Evolutionary conservation across 2,113 vertebrate genomes (phyloP), one percentile per base, ranked within the genome.

Genomic region (Salminus brasiliensis): DNA sequence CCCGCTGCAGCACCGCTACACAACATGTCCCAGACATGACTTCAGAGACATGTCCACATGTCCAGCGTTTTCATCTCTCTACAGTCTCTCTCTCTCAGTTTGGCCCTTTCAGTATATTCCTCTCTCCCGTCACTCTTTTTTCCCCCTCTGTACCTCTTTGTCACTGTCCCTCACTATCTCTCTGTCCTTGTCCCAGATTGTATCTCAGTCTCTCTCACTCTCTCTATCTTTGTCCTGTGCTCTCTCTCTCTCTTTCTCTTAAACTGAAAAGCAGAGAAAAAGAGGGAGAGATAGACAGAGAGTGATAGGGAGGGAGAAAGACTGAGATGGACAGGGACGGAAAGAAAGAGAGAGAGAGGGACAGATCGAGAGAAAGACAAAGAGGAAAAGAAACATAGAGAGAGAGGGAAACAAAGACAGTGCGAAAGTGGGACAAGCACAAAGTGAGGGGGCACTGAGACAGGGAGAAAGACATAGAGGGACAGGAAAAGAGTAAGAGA

Each of bases 401-500:
- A 41, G 36, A 41, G 2, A 27, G n/a, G 32, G 39, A 47, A 15
- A 34, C 4, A 49, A 43, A 71, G 5, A 34, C 3, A 71, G 68
- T 23, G 68, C 52, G 15, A 71, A 47, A 21, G 7, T n/a, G 18
- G 30, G 25, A 43, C 47, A 49, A 3, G 16, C 9, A 12, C 9
- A 12, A 49, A 12, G 15, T 13, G 12, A 16, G 18, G 59, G 15
- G 59, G 12, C 27, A 62, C 3, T 11, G 27, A 62, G 59, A 30
- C 27, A 30, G 59, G 1, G 25, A 27, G 8, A 27, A 15, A 4
- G 25, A 27, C 4, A 30, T 25, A 62, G 1, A 30, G 27, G 30
- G 59, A 62, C 27, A 62, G 59, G 90, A 90, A 85, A 67, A 30
- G 81, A 87, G 1, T 3, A 3, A 34, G 29, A 34, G 7, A 23